A percentile compares a stretch with the other conserved stretches of the same genome.
These are phyloP conservation scores for Gymnothorax reevesii DNA, from an alignment of 2,797 vertebrate genomes.

Conservation along the genomic window DNA sequence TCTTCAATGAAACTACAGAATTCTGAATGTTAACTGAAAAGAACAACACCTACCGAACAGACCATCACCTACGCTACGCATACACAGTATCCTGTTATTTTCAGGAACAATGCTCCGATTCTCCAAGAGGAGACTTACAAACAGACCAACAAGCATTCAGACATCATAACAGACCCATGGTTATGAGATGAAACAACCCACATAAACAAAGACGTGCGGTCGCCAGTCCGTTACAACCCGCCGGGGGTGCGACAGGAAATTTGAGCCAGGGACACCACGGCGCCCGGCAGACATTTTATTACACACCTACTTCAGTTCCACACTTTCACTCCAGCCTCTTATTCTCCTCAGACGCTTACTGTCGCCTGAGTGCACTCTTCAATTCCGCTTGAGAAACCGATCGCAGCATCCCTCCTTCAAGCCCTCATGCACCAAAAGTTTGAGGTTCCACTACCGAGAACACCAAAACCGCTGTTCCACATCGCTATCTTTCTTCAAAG, in stretches of 20 bases:
- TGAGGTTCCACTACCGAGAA: not conserved
- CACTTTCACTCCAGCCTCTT: not conserved
- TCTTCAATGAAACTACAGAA: not conserved
- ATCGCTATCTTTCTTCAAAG: no score
- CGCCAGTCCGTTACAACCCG: conserved; percentile 58
- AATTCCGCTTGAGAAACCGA: not conserved
- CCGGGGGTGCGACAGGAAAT: conserved; percentile 47
- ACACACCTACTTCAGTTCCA: not conserved
- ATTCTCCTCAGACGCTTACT: not conserved
- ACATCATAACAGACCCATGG: conserved; percentile 16
- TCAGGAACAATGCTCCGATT: not conserved
- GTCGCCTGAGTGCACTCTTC: conserved; percentile 21
- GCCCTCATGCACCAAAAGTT: not conserved
- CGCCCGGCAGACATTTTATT: conserved; percentile 39
- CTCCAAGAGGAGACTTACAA: not conserved
- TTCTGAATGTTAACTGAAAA: not conserved
- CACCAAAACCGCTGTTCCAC: no score
- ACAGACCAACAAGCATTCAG: not conserved
- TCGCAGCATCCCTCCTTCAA: not conserved
- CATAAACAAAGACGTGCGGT: conserved; percentile 44
- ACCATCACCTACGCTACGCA: not conserved
- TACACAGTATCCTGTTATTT: not conserved
- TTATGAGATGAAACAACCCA: conserved; percentile 47
- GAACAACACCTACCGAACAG: not conserved
- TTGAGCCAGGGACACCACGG: conserved; percentile 47